Conservation (phyloP, 2,113 vertebrate species). For the Stegostoma tigrinum region DNA sequence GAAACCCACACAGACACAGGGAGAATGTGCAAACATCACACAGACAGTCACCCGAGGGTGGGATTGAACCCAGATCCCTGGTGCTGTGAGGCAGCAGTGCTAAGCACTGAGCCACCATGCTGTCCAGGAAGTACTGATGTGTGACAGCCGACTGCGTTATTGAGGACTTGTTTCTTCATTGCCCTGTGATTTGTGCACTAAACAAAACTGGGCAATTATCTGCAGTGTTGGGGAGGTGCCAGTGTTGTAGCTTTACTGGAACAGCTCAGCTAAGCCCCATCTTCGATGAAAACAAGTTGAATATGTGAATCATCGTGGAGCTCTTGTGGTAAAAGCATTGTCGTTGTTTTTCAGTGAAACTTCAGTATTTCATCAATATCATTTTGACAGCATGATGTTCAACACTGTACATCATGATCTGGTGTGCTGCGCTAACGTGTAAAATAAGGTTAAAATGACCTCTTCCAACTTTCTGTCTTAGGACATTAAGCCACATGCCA, state of each 20-base stretch:
- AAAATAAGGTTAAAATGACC: neutral
- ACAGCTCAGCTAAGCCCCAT: neutral
- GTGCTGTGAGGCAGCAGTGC: too few relatives aligned
- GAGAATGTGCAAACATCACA: too few relatives aligned
- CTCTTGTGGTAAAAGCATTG: neutral
- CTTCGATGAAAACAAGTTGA: neutral
- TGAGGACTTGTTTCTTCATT: neutral
- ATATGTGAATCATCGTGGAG: neutral
- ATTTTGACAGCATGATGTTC: neutral
- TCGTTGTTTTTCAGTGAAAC: neutral
- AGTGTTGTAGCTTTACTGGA: neutral
- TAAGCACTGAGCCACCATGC: neutral
- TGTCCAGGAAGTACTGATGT: neutral
- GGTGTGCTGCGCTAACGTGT: neutral
- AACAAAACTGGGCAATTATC: neutral
- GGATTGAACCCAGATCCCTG: too few relatives aligned
- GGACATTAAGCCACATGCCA: neutral
- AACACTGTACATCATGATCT: neutral
- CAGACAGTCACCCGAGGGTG: too few relatives aligned
- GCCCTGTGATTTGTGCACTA: neutral
- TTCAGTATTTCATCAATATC: neutral
- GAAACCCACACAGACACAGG: too few relatives aligned
- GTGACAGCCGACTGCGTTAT: neutral
- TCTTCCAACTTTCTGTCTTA: neutral
- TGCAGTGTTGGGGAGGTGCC: neutral